Percentiles rank a stretch among this genome's conserved stretches.
These are phyloP conservation scores for Didymodactylos carnosus DNA, from an alignment of 2,888 invertebrate genomes.

Conservation along the genomic window DNA sequence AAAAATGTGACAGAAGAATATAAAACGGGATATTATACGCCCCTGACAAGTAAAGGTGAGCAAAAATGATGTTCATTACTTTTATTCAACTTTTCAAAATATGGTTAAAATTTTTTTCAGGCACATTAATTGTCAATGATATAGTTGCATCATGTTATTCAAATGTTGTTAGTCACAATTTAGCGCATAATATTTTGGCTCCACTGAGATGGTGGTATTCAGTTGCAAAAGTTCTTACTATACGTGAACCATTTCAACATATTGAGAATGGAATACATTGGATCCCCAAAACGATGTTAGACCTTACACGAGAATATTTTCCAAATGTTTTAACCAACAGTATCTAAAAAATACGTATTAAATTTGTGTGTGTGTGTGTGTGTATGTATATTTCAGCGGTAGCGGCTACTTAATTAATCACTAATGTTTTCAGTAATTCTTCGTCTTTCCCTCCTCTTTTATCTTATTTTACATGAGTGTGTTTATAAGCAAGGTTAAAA, in stretches of 20 bases:
- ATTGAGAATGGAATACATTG: slow-evolving; percentile 9
- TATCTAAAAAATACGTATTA: no score
- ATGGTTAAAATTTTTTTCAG: neutral
- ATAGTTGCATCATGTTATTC: slow-evolving; percentile 11
- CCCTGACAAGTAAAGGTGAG: neutral
- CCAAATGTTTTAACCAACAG: neutral
- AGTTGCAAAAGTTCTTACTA: neutral
- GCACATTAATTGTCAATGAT: slow-evolving; percentile 9
- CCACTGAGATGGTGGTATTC: slow-evolving; percentile 14
- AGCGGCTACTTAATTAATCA: no score
- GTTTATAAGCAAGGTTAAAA: no score
- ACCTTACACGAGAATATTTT: neutral
- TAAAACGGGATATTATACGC: neutral
- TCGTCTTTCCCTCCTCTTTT: no score
- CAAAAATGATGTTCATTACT: neutral
- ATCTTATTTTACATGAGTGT: no score
- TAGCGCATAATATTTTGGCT: slow-evolving; percentile 8
- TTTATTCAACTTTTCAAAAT: no score
- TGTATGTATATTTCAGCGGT: no score
- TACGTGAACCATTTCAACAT: neutral
- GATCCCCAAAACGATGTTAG: slow-evolving; percentile 5
- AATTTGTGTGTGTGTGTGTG: no score
- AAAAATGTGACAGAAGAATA: neutral
- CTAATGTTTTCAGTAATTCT: no score
- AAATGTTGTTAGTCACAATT: slow-evolving; percentile 6